Evolutionary conservation across 2,113 vertebrate genomes (phyloP).

Genomic region (Romanogobio albipinnatus): DNA sequence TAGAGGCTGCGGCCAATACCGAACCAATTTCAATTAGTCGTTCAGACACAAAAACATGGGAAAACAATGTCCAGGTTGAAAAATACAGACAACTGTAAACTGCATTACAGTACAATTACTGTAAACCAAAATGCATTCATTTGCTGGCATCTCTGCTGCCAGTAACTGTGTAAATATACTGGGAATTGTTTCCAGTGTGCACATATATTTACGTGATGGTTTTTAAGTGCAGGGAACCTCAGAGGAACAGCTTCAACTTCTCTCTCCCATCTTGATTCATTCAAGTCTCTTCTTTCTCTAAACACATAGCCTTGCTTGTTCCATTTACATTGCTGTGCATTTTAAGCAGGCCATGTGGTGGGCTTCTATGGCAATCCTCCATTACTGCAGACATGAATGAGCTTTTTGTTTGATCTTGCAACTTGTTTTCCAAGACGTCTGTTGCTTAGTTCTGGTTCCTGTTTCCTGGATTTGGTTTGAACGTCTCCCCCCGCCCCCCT

Average conservation of each 20-base stretch:
- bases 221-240: conserved; percentile 9
- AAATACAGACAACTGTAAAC: no score
- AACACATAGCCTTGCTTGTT: conserved; percentile 52
- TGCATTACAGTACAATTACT: no score
- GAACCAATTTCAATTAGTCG: no score
- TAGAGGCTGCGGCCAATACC: no score
- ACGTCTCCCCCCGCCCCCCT: background rate
- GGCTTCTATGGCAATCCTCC: conserved; percentile 55
- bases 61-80: no score
- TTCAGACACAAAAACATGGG: no score
- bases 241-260: conserved; percentile 26
- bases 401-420: conserved; percentile 69
- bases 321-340: conserved; percentile 49
- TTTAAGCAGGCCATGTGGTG: conserved; percentile 55
- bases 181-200: no score
- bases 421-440: conserved; percentile 59
- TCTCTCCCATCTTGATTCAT: conserved; percentile 1
- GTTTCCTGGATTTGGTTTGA: conserved; percentile 64
- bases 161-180: no score
- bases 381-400: conserved; percentile 67
- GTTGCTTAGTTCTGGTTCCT: conserved; percentile 62
- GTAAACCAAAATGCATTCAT: no score
- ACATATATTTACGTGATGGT: background rate
- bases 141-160: no score
- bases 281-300: conserved; percentile 21